Conservation (phyloP, 2,888 invertebrate genomes). For the Sthenelais limicola region DNA sequence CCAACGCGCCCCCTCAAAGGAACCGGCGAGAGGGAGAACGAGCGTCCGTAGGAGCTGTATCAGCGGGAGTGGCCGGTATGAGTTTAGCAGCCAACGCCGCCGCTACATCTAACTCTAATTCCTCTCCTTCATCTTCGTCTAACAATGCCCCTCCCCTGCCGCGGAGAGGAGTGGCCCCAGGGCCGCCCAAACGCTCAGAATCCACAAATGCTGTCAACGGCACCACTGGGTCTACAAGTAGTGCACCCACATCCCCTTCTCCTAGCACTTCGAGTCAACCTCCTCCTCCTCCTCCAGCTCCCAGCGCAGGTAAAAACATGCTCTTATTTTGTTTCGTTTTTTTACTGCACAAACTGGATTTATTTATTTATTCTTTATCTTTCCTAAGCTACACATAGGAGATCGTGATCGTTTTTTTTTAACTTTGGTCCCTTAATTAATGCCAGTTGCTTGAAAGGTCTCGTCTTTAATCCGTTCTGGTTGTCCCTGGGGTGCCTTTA, state of each 20-base stretch:
- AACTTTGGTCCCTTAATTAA: too few relatives aligned
- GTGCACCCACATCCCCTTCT: conserved; percentile 9
- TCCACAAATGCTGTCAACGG: conserved; percentile 41
- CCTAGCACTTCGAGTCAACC: conserved; percentile 7
- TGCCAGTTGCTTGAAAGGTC: too few relatives aligned
- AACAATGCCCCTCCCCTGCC: conserved; percentile 35
- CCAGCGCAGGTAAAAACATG: neutral
- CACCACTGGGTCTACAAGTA: conserved; percentile 27
- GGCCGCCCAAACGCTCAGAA: conserved; percentile 40
- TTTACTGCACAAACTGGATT: too few relatives aligned
- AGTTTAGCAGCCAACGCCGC: neutral
- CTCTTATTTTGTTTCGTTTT: too few relatives aligned
- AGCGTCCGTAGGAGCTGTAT: neutral
- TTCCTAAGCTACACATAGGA: too few relatives aligned
- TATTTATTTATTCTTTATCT: too few relatives aligned
- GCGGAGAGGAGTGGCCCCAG: conserved; percentile 33
- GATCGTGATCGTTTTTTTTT: too few relatives aligned
- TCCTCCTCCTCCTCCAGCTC: too few relatives aligned
- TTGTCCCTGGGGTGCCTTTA: too few relatives aligned
- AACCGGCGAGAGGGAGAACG: conserved; percentile 9
- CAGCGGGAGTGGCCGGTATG: conserved; percentile 17
- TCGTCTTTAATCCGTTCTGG: too few relatives aligned
- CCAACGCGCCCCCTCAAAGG: conserved; percentile 25
- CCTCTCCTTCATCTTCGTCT: conserved; percentile 41
- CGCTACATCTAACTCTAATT: neutral